Evolutionary conservation across 2,888 invertebrate genomes (phyloP).

Genomic region (Argyra leucocephala): DNA sequence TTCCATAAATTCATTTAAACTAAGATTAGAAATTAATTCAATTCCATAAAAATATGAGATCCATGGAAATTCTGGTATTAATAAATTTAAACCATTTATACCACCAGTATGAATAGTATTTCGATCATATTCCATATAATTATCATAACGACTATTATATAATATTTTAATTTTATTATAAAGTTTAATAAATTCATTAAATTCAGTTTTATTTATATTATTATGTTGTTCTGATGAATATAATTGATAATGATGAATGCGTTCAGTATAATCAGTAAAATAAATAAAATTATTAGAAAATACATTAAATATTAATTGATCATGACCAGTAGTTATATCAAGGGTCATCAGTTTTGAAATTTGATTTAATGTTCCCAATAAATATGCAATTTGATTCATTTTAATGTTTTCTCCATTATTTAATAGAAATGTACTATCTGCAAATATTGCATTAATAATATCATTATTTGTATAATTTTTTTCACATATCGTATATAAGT

Average conservation of each 20-base stretch:
- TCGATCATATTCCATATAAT: neutral
- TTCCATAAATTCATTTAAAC: neutral
- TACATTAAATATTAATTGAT: neutral
- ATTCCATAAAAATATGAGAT: neutral
- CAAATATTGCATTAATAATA: neutral
- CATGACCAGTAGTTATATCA: neutral
- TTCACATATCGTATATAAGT: neutral
- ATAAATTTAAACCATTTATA: neutral
- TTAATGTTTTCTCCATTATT: neutral
- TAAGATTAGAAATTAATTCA: neutral
- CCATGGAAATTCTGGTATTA: slow-evolving; percentile 1
- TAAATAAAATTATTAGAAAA: neutral
- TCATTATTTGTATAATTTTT: neutral
- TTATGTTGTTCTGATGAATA: neutral
- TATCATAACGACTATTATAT: neutral
- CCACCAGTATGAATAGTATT: neutral
- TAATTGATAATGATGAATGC: neutral
- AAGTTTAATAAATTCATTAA: neutral
- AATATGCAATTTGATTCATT: neutral
- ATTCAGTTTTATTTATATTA: neutral
- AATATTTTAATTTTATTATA: neutral
- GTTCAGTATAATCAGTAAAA: neutral
- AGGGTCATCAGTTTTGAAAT: neutral
- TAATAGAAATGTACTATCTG: neutral
- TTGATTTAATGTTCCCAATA: neutral